These are phyloP conservation scores for Helostoma temminkii DNA, from an alignment of 2,797 vertebrate genomes.

Conservation along the genomic window DNA sequence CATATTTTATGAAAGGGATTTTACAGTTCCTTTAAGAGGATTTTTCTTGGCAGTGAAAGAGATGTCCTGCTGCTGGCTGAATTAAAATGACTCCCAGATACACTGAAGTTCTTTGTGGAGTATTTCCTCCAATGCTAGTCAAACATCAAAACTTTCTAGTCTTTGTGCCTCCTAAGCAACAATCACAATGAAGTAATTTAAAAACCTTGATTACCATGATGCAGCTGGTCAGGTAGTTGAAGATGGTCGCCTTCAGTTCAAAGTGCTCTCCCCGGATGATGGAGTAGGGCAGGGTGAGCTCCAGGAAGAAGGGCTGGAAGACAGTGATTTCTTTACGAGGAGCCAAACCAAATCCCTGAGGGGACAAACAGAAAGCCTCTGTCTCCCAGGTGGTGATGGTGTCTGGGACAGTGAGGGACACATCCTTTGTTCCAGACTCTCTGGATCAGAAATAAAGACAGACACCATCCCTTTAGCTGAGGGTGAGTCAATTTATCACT, in stretches of 20 bases:
- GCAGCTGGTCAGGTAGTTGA: constrained; percentile 82
- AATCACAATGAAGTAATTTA: neutral
- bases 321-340: constrained; percentile 72
- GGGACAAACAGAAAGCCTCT: constrained; percentile 80
- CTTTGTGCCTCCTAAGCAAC: no score
- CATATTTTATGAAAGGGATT: no score
- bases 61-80: no score
- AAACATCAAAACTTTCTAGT: no score
- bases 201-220: constrained; percentile 78
- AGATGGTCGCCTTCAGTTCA: constrained; percentile 81
- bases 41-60: no score
- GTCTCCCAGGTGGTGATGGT: constrained; percentile 85
- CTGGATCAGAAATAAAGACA: constrained; percentile 68
- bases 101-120: no score
- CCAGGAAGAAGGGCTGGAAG: constrained; percentile 88
- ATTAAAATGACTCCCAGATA: no score
- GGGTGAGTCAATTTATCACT: no score
- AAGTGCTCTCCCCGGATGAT: constrained; percentile 86
- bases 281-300: constrained; percentile 84
- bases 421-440: constrained; percentile 55
- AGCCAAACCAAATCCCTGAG: constrained; percentile 83
- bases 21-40: no score
- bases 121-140: no score
- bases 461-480: no score
- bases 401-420: constrained; percentile 78